These are phyloP conservation scores for Venustoraphidia nigricollis DNA, from an alignment of 2,888 invertebrate genomes.

Conservation along the genomic window DNA sequence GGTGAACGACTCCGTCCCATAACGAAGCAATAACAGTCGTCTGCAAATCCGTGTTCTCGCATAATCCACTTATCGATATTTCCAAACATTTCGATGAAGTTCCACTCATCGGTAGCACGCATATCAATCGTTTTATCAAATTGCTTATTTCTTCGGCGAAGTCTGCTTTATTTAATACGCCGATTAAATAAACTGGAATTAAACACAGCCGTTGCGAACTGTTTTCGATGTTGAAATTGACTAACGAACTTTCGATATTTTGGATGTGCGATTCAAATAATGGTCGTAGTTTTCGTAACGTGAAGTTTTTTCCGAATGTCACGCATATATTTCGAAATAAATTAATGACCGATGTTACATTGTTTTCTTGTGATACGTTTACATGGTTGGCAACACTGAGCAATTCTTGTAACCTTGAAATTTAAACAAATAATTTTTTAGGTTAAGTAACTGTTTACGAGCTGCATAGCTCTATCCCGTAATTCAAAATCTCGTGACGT, in stretches of 20 bases:
- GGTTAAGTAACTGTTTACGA: too few species aligned
- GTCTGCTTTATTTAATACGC: slow-evolving; percentile 37
- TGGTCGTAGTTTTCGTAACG: slow-evolving; percentile 37
- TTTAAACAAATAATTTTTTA: background rate
- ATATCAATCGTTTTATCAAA: slow-evolving; percentile 40
- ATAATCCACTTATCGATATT: slow-evolving; percentile 23
- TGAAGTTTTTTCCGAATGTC: slow-evolving; percentile 50
- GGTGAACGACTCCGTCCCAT: slow-evolving; percentile 53
- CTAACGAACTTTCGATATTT: slow-evolving; percentile 43
- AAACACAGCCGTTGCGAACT: slow-evolving; percentile 34
- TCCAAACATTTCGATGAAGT: slow-evolving; percentile 29
- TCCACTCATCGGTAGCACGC: slow-evolving; percentile 34
- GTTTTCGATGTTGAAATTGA: slow-evolving; percentile 33
- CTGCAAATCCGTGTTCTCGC: slow-evolving; percentile 26
- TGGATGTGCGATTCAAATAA: slow-evolving; percentile 39
- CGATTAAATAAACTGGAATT: slow-evolving; percentile 44
- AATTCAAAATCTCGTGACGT: too few species aligned
- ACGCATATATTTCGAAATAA: slow-evolving; percentile 42
- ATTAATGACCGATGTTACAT: slow-evolving; percentile 35
- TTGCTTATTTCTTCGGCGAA: slow-evolving; percentile 32
- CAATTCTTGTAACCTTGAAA: slow-evolving; percentile 38
- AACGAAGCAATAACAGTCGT: slow-evolving; percentile 40
- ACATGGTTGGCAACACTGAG: slow-evolving; percentile 37
- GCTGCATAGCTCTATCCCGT: too few species aligned
- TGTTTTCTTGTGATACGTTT: slow-evolving; percentile 32